Evolutionary conservation across 2,113 vertebrate species (phyloP).

Genomic region (Chunga burmeisteri): DNA sequence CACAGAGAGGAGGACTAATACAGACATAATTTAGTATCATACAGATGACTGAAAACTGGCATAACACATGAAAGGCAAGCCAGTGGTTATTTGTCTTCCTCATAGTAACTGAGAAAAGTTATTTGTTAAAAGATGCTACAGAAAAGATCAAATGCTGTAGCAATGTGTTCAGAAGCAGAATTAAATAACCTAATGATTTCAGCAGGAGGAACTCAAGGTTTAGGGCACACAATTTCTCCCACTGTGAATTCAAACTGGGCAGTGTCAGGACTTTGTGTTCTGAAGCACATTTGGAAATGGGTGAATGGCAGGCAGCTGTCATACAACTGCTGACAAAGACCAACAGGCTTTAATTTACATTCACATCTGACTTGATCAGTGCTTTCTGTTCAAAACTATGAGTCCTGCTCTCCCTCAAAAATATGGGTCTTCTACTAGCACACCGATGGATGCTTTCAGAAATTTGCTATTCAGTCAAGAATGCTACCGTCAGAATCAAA

Average conservation of each 20-base stretch:
- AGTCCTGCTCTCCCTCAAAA: background rate
- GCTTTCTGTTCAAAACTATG: background rate
- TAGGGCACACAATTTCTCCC: background rate
- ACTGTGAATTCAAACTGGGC: background rate
- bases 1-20: background rate
- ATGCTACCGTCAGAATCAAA: background rate
- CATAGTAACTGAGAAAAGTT: background rate
- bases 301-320: background rate
- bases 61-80: background rate
- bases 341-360: background rate
- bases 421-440: background rate
- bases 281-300: background rate
- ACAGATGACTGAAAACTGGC: background rate
- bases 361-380: background rate
- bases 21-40: background rate
- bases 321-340: background rate
- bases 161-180: background rate
- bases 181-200: background rate
- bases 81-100: background rate
- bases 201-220: background rate
- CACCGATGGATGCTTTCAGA: background rate
- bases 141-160: background rate
- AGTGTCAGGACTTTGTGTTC: background rate
- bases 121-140: background rate
- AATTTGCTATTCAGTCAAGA: background rate